Percentiles rank a stretch among this genome's conserved stretches.
Conservation (phyloP, 2,888 invertebrate genomes). For the Cartodere bifasciata region DNA sequence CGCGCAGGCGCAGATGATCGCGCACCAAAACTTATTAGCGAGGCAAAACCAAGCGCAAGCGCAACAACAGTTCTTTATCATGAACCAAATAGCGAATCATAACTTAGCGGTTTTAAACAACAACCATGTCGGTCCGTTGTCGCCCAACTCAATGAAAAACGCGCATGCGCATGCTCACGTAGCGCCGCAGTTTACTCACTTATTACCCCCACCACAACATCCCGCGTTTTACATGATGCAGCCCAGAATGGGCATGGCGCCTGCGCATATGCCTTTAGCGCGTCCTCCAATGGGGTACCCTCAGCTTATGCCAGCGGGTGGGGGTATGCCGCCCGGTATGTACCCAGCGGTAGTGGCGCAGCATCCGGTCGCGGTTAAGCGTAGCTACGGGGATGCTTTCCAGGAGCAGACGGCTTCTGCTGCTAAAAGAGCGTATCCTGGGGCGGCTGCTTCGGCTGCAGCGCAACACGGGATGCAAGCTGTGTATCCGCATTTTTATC, state of each 20-base stretch:
- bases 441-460: slow-evolving; percentile 9
- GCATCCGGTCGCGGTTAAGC: slow-evolving; percentile 30
- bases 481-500: slow-evolving; percentile 33
- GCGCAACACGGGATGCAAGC: slow-evolving; percentile 24
- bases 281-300: slow-evolving; percentile 21
- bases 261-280: slow-evolving; percentile 18
- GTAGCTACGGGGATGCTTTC: slow-evolving; percentile 35
- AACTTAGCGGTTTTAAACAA: slow-evolving; percentile 31
- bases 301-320: slow-evolving; percentile 21
- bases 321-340: slow-evolving; percentile 20
- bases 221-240: slow-evolving; percentile 25
- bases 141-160: slow-evolving; percentile 22
- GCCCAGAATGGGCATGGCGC: slow-evolving; percentile 20
- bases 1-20: slow-evolving; percentile 48
- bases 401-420: slow-evolving; percentile 29
- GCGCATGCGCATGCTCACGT: slow-evolving; percentile 30
- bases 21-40: slow-evolving; percentile 55
- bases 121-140: slow-evolving; percentile 14
- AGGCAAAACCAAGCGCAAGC: slow-evolving; percentile 48
- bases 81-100: slow-evolving; percentile 34
- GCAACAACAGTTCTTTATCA: slow-evolving; percentile 29
- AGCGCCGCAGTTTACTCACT: slow-evolving; percentile 29
- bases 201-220: slow-evolving; percentile 25
- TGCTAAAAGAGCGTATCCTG: slow-evolving; percentile 26
- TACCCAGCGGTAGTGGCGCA: slow-evolving; percentile 25